Conservation (phyloP, 2,888 invertebrate genomes). For the Drosophila prolongata region DNA sequence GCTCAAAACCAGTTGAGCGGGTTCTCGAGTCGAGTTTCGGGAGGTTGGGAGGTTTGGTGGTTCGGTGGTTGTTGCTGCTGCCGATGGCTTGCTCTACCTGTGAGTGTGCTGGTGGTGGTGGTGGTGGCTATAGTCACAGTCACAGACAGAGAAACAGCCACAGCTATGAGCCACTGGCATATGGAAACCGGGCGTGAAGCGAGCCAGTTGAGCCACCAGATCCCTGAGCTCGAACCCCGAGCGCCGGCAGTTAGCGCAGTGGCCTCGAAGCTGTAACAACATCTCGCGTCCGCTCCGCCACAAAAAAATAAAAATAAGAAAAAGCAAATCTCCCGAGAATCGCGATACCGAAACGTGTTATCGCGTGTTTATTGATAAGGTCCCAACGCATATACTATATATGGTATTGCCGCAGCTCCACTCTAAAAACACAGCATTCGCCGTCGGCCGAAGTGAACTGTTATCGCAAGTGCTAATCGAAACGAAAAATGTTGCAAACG, state of each 20-base stretch:
- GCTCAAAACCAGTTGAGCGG: conserved; percentile 71
- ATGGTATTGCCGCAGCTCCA: too few species aligned
- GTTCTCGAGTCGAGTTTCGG: conserved; percentile 46
- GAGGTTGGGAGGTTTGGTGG: conserved; percentile 20
- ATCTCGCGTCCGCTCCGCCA: conserved; percentile 58
- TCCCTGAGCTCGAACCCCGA: conserved; percentile 51
- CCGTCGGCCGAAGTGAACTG: conserved; percentile 40
- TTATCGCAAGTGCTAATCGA: conserved; percentile 55
- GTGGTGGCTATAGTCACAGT: conserved; percentile 38
- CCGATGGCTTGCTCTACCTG: conserved; percentile 8
- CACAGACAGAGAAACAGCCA: too few species aligned
- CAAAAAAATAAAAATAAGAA: neutral
- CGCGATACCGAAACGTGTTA: conserved; percentile 49
- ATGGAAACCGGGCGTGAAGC: conserved; percentile 60
- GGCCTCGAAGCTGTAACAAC: conserved; percentile 78
- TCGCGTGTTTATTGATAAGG: conserved; percentile 66
- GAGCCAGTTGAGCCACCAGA: conserved; percentile 50
- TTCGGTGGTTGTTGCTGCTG: conserved; percentile 9
- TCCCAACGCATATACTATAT: neutral
- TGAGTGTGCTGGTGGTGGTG: conserved; percentile 9
- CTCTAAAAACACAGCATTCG: conserved; percentile 3
- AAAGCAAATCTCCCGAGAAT: conserved; percentile 7
- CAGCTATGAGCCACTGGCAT: conserved; percentile 18
- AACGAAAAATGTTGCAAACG: conserved; percentile 43
- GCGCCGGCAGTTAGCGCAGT: conserved; percentile 76